Percentiles rank a stretch among this genome's conserved stretches.
Evolutionary conservation across 1,140 invertebrate species (phyloP).

Genomic region (Diprion similis): DNA sequence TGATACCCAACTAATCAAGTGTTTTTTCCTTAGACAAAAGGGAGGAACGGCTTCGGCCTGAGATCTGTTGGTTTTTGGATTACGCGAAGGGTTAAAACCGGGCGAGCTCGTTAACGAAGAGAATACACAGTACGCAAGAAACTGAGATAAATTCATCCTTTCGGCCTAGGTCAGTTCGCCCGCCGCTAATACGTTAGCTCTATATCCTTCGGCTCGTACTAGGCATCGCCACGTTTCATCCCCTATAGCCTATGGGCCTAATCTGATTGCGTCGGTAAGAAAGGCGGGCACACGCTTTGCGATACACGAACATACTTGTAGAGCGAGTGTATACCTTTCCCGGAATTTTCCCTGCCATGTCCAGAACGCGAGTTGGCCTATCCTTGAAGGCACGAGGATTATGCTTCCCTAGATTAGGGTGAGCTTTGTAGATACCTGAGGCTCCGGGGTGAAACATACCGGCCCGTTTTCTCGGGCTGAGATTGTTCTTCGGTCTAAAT

Average conservation of each 20-base stretch:
- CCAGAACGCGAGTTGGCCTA: neutral
- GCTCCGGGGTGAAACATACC: no score
- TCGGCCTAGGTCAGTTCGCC: neutral
- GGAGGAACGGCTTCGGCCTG: neutral
- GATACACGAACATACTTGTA: neutral
- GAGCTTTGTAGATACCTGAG: neutral
- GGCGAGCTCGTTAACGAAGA: neutral
- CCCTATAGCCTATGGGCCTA: neutral
- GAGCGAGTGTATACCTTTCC: neutral
- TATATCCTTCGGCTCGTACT: neutral
- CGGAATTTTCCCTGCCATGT: neutral
- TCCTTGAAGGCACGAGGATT: neutral
- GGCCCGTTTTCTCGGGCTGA: no score
- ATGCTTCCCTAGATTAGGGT: slow-evolving; percentile 8
- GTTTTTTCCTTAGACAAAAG: no score
- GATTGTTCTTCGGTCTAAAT: no score
- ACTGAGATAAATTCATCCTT: neutral
- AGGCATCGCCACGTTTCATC: neutral
- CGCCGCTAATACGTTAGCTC: slow-evolving; percentile 12
- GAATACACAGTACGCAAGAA: neutral
- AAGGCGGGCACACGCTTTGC: neutral
- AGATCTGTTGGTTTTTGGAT: neutral
- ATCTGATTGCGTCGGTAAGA: slow-evolving; percentile 11
- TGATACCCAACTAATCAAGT: no score
- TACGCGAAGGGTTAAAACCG: neutral